Base-by-base conservation (phyloP, 2,888 invertebrate species). In the Cheilosia scutellata region DNA sequence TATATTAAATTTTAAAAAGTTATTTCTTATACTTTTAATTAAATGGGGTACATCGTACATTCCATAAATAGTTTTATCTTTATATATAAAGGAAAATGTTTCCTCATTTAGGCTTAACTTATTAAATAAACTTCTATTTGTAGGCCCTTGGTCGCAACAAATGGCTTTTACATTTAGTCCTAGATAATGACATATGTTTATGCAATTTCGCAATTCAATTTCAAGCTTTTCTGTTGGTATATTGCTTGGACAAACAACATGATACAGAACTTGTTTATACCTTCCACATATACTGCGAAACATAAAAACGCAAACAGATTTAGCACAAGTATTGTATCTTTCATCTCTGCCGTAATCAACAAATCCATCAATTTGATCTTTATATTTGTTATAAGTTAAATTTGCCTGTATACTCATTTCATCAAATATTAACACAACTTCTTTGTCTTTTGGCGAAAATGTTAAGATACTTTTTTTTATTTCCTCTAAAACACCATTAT, bases 371-470 rank as follows among this genome's bases (percentile, higher is more conserved):
- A 51, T 68, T 62, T 44, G 16, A 68, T 74, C 74, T 13, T 63
- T 60, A 33, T 25, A 66, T 60, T 62, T 44, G 53, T 80, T 66
- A 47, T 72, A 72, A 9, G 31, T 31, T 53, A 65, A 63, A 75
- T 74, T 60, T n/a, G 53, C 16, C 49, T 20, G 70, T 29, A 82
- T 42, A 33, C 74, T 75, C 63, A 75, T 75, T 40, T 75, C 75
- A 51, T 82, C 75, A 55, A 82, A 75, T 31, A 74, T 57, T 9
- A 63, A 11, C 2, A 72, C n/a, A 11, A 74, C 65, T 60, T 82
- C 63, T 37, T 55, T 82, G 25, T 75, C 65, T 31, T 58, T 49
- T 47, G 33, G 25, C 42, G 29, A 20, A 20, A 20, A 20, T 20
- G 20, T 20, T 20, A 20, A 33, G 2, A 42, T 40, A 5, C 13